Conservation (phyloP, 2,888 invertebrate genomes). For the Megaustenia siamemsis region DNA sequence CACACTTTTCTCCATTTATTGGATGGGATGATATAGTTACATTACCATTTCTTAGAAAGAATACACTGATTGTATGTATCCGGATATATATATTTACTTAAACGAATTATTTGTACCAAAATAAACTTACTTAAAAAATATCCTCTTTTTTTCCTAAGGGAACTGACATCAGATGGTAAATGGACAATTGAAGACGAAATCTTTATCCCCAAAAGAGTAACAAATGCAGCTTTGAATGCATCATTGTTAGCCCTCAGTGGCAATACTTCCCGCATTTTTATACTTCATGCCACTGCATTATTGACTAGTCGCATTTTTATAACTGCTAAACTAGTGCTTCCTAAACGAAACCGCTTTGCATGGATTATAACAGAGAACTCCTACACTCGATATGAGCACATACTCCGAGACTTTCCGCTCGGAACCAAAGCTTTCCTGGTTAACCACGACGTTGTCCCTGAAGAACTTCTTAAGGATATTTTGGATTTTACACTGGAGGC, state of each 20-base stretch:
- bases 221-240: conserved; percentile 56
- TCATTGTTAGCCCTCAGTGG: conserved; percentile 58
- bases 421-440: conserved; percentile 70
- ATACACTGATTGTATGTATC: too few species aligned
- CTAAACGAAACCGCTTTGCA: conserved; percentile 65
- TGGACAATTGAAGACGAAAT: conserved; percentile 73
- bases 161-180: conserved; percentile 62
- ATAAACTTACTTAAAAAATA: background rate
- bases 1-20: too few species aligned
- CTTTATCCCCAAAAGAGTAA: conserved; percentile 62
- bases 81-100: too few species aligned
- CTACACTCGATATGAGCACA: conserved; percentile 65
- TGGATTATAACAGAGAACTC: conserved; percentile 78
- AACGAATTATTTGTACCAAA: too few species aligned
- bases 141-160: conserved; percentile 35
- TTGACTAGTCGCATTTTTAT: conserved; percentile 70
- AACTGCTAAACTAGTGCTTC: conserved; percentile 57
- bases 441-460: conserved; percentile 64
- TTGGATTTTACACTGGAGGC: conserved; percentile 62
- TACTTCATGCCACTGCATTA: conserved; percentile 70
- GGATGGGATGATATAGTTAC: too few species aligned
- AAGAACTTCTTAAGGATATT: conserved; percentile 69
- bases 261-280: conserved; percentile 68
- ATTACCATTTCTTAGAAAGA: too few species aligned
- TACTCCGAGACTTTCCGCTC: conserved; percentile 66